phyloP scores from a whole-genome alignment of 2,797 vertebrate genomes.

The Poeciliopsis paucimaculata region DNA sequence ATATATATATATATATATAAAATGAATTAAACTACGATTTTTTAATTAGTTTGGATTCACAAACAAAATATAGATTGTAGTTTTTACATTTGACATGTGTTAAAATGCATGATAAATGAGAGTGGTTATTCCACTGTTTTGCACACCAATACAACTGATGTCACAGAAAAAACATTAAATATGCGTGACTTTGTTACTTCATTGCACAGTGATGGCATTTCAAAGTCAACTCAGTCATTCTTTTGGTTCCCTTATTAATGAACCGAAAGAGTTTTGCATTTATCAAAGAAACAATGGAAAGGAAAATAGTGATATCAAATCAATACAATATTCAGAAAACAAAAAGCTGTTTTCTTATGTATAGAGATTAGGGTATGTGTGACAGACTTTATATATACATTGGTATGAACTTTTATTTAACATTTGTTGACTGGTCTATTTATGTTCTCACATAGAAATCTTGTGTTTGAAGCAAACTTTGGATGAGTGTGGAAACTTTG shows the following conservation, averaged over 20 bases:
- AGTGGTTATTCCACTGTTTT: not conserved
- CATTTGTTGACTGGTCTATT: not conserved
- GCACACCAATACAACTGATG: not conserved
- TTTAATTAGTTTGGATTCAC: not conserved
- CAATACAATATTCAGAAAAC: not conserved
- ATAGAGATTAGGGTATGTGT: not conserved
- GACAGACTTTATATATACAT: not conserved
- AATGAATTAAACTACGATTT: not conserved
- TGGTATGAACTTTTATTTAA: not conserved
- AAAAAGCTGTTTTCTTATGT: not conserved
- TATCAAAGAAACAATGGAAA: not conserved
- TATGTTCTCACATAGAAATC: not conserved
- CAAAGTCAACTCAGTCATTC: not conserved
- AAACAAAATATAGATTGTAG: not conserved
- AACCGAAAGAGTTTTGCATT: not conserved
- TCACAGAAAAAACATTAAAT: not conserved
- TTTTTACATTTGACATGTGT: not conserved
- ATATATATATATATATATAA: too few species aligned
- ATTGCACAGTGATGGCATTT: not conserved
- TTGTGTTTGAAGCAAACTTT: constrained; percentile 17
- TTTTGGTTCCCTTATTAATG: not conserved
- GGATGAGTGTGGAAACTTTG: constrained; percentile 32
- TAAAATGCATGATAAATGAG: not conserved
- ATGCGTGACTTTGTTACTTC: not conserved
- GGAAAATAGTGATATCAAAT: not conserved